Evolutionary conservation across 2,888 invertebrate genomes (phyloP), one percentile per base, ranked within the genome.

Genomic region (Lutraria lutraria): DNA sequence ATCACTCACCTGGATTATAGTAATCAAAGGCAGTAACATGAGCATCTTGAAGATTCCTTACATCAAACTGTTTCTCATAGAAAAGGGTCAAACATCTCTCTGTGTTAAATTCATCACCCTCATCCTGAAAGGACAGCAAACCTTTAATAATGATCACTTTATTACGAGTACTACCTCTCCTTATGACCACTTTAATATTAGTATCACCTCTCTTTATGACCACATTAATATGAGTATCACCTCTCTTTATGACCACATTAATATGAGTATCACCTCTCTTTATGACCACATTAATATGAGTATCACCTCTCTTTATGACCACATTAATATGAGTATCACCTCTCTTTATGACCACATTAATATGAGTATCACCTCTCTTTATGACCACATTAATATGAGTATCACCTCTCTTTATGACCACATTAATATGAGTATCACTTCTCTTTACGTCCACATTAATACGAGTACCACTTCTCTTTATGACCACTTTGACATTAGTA

Each of bases 11-110:
- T 81, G 56, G 54, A 2, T 81, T 53, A 76, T 89, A 89, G 31
- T 89, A 89, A 52, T 89, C 89, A 25, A 25, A 29, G n/a, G 53
- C 89, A 8, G 2, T 72, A 19, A n/a, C 63, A n/a, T 29, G 31
- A 21, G 76, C 82, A 0, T 56, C 43, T n/a, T 76, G 29, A 4
- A 15, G 79, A 29, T 89, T 34, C 0, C 29, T 25, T 19, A 89
- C 80, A 15, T 43, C 63, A 63, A 76, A 85, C 31, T 72, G 53
- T 21, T 82, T 19, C 21, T 89, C 79, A 43, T 81, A 82, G 12
- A 43, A 21, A 19, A 87, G n/a, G 34, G 54, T 12, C 10, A 43
- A 4, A 76, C 85, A 88, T 13, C 85, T 83, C 68, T 81, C 25
- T 19, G 15, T 29, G 10, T 4, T 31, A 63, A 83, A 83, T 0